Evolutionary conservation across 2,888 invertebrate species (phyloP).

Genomic region (Hoplodrina blanda): DNA sequence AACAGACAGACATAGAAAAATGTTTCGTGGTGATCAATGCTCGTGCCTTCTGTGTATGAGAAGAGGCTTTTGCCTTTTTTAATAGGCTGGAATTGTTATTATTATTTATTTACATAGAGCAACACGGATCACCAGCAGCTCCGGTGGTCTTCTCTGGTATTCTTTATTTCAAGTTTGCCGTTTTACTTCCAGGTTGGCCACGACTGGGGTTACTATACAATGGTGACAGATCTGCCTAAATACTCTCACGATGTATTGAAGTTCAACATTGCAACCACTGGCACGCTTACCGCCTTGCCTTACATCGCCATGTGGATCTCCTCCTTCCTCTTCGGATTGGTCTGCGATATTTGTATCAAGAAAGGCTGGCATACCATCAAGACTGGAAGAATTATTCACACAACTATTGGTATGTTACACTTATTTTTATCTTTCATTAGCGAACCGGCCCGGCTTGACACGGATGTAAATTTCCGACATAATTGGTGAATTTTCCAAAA

Average conservation of each 20-base stretch:
- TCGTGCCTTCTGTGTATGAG: too few species aligned
- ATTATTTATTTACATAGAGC: too few species aligned
- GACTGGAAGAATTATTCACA: constrained; percentile 92
- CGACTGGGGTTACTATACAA: constrained; percentile 93
- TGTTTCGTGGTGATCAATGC: too few species aligned
- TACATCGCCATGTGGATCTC: constrained; percentile 93
- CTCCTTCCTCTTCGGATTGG: constrained; percentile 91
- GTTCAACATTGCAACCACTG: constrained; percentile 91
- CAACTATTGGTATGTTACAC: constrained; percentile 90
- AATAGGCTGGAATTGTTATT: too few species aligned
- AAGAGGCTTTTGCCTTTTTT: too few species aligned
- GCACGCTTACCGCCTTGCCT: constrained; percentile 91
- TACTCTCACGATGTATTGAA: constrained; percentile 92
- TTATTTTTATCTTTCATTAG: not conserved
- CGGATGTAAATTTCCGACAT: too few species aligned
- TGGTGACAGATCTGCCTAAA: constrained; percentile 93
- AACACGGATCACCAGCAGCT: too few species aligned
- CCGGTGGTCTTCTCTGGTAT: not conserved
- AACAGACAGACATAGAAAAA: too few species aligned
- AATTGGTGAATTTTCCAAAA: too few species aligned
- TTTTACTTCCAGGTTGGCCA: constrained; percentile 81
- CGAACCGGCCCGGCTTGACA: too few species aligned
- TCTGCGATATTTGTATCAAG: constrained; percentile 93
- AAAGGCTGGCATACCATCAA: constrained; percentile 91
- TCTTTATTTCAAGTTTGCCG: not conserved